Conservation (phyloP, 2,113 vertebrate species). For the Gila orcuttii region DNA sequence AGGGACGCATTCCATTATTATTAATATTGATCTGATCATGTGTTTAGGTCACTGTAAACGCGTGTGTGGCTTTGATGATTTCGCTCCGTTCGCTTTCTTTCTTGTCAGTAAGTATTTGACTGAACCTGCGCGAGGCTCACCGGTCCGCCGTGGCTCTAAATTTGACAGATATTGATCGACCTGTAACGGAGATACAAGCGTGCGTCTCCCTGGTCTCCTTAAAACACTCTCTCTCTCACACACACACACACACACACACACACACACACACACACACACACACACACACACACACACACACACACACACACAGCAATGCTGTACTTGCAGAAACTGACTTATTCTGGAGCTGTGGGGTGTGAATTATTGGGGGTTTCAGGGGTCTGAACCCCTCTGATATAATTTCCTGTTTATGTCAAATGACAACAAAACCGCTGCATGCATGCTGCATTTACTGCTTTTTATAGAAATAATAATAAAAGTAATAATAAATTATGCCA, state of each 20-base stretch:
- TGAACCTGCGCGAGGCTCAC: constrained; percentile 47
- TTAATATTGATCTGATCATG: background rate
- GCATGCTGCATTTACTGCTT: background rate
- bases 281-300: background rate
- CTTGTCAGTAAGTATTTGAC: constrained; percentile 30
- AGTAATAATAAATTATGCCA: background rate
- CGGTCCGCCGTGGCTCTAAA: constrained; percentile 37
- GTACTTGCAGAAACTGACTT: background rate
- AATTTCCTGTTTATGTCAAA: background rate
- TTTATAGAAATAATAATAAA: background rate
- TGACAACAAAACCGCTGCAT: background rate
- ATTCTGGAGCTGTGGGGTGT: background rate
- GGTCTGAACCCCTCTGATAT: background rate
- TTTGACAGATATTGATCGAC: constrained; percentile 53
- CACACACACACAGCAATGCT: background rate
- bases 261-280: background rate
- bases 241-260: background rate
- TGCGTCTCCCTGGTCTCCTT: constrained; percentile 24
- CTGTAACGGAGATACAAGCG: constrained; percentile 31
- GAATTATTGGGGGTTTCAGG: background rate
- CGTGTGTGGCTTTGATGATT: background rate
- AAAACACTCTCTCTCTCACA: no score
- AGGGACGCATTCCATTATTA: background rate
- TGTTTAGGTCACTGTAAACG: background rate
- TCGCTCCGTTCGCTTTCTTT: background rate